Conservation (phyloP, 1,140 invertebrate species). For the Caenorhabditis remanei region DNA sequence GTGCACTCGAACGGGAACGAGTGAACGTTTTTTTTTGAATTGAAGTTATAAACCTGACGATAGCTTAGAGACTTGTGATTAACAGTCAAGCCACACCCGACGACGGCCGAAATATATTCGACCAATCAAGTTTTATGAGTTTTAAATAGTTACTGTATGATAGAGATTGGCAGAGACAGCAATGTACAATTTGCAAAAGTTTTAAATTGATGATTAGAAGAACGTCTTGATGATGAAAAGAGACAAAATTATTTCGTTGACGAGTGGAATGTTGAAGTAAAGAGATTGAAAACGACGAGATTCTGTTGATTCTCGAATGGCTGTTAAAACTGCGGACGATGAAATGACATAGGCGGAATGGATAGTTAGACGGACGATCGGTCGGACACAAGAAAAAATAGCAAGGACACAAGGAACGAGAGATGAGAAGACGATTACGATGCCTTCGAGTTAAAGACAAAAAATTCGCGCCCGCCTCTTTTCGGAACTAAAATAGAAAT, state of each 20-base stretch:
- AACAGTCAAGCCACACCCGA: no score
- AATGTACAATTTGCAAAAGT: no score
- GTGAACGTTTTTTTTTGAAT: no score
- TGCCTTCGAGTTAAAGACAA: neutral
- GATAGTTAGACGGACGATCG: neutral
- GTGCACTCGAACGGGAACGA: no score
- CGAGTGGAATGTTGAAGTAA: neutral
- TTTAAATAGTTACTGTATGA: no score
- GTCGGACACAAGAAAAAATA: neutral
- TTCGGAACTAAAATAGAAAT: no score
- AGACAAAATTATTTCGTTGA: neutral
- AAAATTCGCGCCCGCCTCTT: neutral
- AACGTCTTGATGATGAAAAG: neutral
- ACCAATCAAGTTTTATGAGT: no score
- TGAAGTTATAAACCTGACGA: no score
- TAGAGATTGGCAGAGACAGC: no score
- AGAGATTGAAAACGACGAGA: neutral
- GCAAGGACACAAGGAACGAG: slow-evolving; percentile 25
- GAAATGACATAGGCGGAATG: slow-evolving; percentile 4
- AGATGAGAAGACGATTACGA: slow-evolving; percentile 5
- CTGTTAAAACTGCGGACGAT: slow-evolving; percentile 18
- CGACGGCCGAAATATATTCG: no score
- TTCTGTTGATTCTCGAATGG: slow-evolving; percentile 23
- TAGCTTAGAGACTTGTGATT: no score
- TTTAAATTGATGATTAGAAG: no score